These are phyloP conservation scores for Orthosia cruda DNA, from an alignment of 2,888 invertebrate genomes.

Conservation along the genomic window DNA sequence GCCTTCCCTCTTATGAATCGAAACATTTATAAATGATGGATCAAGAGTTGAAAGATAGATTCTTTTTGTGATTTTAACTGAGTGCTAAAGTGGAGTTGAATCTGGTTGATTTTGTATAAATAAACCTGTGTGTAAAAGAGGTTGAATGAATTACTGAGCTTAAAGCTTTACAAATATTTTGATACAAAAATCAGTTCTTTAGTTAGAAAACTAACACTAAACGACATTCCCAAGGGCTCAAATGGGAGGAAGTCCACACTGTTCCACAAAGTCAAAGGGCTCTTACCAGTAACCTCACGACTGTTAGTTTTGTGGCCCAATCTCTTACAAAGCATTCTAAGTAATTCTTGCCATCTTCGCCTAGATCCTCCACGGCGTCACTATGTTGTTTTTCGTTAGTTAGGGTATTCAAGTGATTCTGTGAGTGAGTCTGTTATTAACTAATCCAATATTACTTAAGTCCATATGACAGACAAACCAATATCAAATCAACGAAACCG, in stretches of 20 bases:
- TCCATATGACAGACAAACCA: slow-evolving; percentile 1
- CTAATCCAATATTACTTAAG: slow-evolving; percentile 9
- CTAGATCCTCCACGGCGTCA: not conserved
- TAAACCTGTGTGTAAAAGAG: not conserved
- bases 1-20: slow-evolving; percentile 58
- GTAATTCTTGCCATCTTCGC: not conserved
- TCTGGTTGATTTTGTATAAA: not conserved
- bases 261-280: not conserved
- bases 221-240: too few species aligned
- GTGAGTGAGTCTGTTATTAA: not conserved
- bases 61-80: slow-evolving; percentile 17
- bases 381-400: not conserved
- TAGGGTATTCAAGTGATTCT: too few species aligned
- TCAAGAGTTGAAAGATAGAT: slow-evolving; percentile 23
- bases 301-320: not conserved
- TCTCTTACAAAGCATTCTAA: not conserved
- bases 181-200: too few species aligned
- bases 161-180: not conserved
- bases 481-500: slow-evolving; percentile 11
- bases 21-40: slow-evolving; percentile 64
- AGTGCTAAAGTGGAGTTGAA: not conserved
- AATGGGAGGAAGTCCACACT: not conserved
- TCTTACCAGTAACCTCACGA: not conserved
- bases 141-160: not conserved
- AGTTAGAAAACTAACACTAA: too few species aligned